Conservation (phyloP, 2,797 vertebrate species). For the Darevskia nairensis region DNA sequence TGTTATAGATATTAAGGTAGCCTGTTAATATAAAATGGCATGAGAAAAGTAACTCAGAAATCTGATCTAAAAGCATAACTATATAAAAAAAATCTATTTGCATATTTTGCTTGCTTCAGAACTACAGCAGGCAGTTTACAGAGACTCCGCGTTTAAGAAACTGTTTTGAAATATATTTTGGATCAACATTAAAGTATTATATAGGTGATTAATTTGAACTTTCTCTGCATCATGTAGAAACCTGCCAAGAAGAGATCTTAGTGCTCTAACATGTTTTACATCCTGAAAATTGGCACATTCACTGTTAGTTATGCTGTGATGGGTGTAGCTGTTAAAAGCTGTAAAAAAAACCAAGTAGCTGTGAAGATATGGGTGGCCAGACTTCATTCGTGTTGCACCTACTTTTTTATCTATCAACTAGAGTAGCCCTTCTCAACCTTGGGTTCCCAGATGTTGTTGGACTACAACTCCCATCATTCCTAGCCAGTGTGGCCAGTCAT, state of each 20-base stretch:
- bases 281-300: not conserved
- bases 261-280: not conserved
- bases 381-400: too few relatives aligned
- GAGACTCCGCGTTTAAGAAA: not conserved
- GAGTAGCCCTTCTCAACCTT: too few relatives aligned
- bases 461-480: too few relatives aligned
- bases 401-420: too few relatives aligned
- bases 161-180: not conserved
- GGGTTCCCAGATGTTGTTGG: too few relatives aligned
- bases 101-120: not conserved
- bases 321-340: not conserved
- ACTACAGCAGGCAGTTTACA: not conserved
- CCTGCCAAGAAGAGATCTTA: not conserved
- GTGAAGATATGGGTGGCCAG: not conserved
- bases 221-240: not conserved
- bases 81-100: not conserved
- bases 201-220: not conserved
- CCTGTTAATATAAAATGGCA: not conserved
- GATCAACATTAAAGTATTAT: not conserved
- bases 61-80: not conserved
- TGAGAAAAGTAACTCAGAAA: not conserved
- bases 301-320: not conserved
- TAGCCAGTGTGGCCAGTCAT: too few relatives aligned
- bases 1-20: not conserved
- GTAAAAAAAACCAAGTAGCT: not conserved